Evolutionary conservation across 2,113 vertebrate genomes (phyloP), one percentile per base, ranked within the genome.

Genomic region (Rhombomys opimus): DNA sequence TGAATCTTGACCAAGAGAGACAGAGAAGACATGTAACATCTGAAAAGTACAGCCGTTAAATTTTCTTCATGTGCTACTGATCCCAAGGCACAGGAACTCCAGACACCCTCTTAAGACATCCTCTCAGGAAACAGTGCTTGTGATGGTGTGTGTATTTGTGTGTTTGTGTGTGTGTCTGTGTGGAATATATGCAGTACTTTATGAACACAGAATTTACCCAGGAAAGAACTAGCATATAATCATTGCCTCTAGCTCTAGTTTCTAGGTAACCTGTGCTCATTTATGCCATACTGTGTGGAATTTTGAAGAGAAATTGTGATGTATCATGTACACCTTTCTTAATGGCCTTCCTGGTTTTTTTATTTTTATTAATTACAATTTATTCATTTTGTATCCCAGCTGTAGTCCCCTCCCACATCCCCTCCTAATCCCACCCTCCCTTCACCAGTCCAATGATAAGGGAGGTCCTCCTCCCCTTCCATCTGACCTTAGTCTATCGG

Each of bases 261-360:
- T 90, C 75, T 90, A 72, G 59, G 50, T 77, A 70, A 92, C 38
- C 63, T 46, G n/a, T 30, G 30, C 41, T 86, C 81, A 78, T 87
- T 84, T 25, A 88, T 27, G 41, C 67, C 22, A 78, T 68, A 73
- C 2, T 38, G 10, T 52, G 23, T 35, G 35, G 22, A 57, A 41
- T 94, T 96, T 91, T 76, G 15, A 11, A 94, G 81, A 14, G 2
- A 14, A 93, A 88, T 91, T 76, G 2, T 80, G 14, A 92, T 93
- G 4, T 61, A 72, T 84, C 27, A 68, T 80, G 52, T 57, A 6
- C 70, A 68, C 77, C 41, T 20, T 81, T 59, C 30, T 96, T 72
- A 90, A 87, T 72, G 59, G 1, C 25, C 52, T 46, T 50, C 25
- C 11, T 65, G 25, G 32, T 57, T 57, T 57, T 14, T 57, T 10